Evolutionary conservation across 2,113 vertebrate species (phyloP).

Genomic region (Silurus asotus): DNA sequence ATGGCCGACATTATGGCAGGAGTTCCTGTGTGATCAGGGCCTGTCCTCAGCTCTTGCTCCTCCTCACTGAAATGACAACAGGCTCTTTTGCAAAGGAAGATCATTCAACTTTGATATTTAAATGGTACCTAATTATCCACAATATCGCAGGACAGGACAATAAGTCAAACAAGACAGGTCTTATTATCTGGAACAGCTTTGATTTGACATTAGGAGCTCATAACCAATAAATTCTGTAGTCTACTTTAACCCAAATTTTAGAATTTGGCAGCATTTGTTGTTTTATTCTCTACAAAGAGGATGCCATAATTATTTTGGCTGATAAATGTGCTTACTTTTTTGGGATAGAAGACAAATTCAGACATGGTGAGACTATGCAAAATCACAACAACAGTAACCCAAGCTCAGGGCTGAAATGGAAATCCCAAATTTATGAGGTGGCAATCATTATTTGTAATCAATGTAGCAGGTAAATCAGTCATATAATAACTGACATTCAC

Average conservation of each 20-base stretch:
- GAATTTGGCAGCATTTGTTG: not conserved
- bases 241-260: not conserved
- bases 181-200: constrained; percentile 47
- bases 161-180: constrained; percentile 39
- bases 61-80: constrained; percentile 79
- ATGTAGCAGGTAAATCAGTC: not conserved
- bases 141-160: constrained; percentile 51
- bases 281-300: not conserved
- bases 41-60: constrained; percentile 71
- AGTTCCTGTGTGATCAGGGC: constrained; percentile 73
- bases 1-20: constrained; percentile 77
- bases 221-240: not conserved
- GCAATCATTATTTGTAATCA: not conserved
- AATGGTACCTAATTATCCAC: constrained; percentile 61
- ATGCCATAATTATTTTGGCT: not conserved
- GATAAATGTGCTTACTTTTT: not conserved
- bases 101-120: constrained; percentile 61
- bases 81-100: constrained; percentile 47
- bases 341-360: not conserved
- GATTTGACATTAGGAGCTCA: constrained; percentile 24
- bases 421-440: not conserved
- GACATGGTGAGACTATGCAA: not conserved
- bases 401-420: not conserved
- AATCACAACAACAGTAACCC: not conserved
- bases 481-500: not conserved